These are phyloP conservation scores for Apodemia duryi DNA, from an alignment of 2,888 invertebrate genomes.

Conservation along the genomic window DNA sequence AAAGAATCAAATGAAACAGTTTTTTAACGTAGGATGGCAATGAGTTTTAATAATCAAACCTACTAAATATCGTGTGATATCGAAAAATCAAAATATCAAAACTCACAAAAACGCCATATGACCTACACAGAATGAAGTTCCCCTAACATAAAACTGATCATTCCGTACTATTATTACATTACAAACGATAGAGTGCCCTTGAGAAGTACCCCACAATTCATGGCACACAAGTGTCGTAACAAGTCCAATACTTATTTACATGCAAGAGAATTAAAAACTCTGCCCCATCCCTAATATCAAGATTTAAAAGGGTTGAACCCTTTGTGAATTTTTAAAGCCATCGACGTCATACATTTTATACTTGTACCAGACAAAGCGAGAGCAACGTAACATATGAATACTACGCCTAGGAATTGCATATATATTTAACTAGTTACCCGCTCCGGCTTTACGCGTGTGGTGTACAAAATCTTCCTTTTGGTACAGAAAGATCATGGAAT, in stretches of 20 bases:
- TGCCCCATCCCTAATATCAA: conserved; percentile 65
- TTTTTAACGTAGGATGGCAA: too few relatives aligned
- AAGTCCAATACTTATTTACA: conserved; percentile 76
- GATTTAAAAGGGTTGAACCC: conserved; percentile 72
- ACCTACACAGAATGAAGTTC: conserved; percentile 36
- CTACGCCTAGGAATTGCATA: neutral
- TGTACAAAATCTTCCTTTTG: too few relatives aligned
- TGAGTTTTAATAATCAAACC: too few relatives aligned
- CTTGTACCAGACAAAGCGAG: conserved; percentile 46
- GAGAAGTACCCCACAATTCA: conserved; percentile 69
- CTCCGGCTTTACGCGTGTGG: too few relatives aligned
- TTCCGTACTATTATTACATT: conserved; percentile 71
- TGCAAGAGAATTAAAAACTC: conserved; percentile 69
- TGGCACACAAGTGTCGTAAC: conserved; percentile 71
- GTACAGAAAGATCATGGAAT: too few relatives aligned
- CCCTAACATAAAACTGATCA: conserved; percentile 55
- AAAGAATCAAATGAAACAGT: too few relatives aligned
- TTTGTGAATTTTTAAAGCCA: conserved; percentile 62
- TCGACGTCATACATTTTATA: conserved; percentile 54
- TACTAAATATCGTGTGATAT: neutral
- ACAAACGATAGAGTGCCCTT: conserved; percentile 68
- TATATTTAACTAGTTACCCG: too few relatives aligned
- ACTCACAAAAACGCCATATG: conserved; percentile 12
- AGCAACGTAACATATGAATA: conserved; percentile 49
- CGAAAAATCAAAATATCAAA: conserved; percentile 6